Conservation (phyloP, 2,113 vertebrate genomes). For the Odobenus rosmarus region DNA sequence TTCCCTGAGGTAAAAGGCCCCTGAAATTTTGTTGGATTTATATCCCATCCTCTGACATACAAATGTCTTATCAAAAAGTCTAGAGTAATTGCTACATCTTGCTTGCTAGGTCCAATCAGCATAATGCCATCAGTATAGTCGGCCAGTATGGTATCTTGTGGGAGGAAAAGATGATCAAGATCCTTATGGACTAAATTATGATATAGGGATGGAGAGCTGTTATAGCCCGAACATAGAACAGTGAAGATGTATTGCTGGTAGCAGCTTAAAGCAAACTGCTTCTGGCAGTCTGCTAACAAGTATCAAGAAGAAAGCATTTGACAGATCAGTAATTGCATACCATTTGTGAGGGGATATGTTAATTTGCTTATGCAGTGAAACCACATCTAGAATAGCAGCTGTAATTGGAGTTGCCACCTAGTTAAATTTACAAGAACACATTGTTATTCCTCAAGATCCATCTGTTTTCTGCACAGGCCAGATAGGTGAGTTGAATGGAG, state of each 20-base stretch:
- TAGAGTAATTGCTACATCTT: neutral
- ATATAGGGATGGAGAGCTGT: neutral
- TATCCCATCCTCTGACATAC: neutral
- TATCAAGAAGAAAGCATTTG: neutral
- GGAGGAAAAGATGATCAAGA: neutral
- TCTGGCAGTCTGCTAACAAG: neutral
- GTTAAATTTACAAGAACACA: neutral
- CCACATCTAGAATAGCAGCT: neutral
- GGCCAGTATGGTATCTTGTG: neutral
- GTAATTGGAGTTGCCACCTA: neutral
- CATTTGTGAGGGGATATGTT: neutral
- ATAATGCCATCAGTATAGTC: neutral
- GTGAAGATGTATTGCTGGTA: neutral
- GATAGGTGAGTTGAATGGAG: neutral
- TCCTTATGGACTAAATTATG: neutral
- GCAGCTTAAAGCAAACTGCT: neutral
- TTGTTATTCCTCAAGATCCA: neutral
- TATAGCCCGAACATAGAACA: too few species aligned
- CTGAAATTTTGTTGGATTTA: neutral
- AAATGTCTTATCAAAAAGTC: neutral
- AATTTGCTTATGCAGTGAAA: neutral
- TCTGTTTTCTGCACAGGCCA: neutral
- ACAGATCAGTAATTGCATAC: neutral
- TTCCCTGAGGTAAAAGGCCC: neutral
- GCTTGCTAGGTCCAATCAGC: neutral